Conservation (phyloP, 2,797 vertebrate genomes). For the Perodicticus potto region DNA sequence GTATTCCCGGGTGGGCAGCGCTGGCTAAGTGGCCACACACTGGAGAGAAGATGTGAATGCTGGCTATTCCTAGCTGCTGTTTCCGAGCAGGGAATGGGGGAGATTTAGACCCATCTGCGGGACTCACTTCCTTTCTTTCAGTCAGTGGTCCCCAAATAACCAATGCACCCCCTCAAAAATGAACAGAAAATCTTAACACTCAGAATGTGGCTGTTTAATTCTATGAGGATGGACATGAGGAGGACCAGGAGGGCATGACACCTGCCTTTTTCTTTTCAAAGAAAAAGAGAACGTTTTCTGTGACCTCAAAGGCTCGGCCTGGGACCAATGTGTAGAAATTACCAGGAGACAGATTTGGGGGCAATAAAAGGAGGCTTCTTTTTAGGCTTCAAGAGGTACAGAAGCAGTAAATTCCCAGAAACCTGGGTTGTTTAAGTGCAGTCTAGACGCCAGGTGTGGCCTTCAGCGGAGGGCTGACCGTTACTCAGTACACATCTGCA, state of each 20-base stretch:
- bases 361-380: not conserved
- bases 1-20: not conserved
- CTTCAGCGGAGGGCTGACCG: not conserved
- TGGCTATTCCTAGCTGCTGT: not conserved
- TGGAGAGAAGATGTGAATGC: not conserved
- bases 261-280: not conserved
- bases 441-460: not conserved
- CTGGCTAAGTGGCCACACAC: not conserved
- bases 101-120: not conserved
- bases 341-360: not conserved
- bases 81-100: not conserved
- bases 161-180: not conserved
- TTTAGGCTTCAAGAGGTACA: not conserved
- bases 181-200: not conserved
- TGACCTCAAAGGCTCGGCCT: not conserved
- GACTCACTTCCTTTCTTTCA: not conserved
- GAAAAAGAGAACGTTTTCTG: not conserved
- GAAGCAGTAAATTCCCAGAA: not conserved
- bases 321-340: not conserved
- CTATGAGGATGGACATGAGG: no score
- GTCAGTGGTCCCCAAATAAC: not conserved
- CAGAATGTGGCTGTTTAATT: no score
- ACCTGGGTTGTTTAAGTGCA: not conserved
- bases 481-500: no score
- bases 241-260: not conserved